phyloP scores from a whole-genome alignment of 2,888 invertebrate species.

The Cantharis flavilabris region DNA sequence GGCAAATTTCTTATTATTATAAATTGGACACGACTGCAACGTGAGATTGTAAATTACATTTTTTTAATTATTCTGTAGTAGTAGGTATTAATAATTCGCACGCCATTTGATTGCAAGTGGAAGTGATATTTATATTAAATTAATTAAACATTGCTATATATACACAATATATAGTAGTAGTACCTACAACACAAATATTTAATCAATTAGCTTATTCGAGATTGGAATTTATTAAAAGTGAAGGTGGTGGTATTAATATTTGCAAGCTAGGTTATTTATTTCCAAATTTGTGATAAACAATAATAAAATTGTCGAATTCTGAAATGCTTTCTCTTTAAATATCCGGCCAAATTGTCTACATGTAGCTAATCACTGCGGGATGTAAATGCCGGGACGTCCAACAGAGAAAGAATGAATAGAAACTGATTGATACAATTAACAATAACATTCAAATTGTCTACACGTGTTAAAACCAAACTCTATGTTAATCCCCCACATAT shows the following conservation, averaged over 20 bases:
- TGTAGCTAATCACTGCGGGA: conserved; percentile 41
- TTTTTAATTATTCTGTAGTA: not conserved
- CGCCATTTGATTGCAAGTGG: not conserved
- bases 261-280: not conserved
- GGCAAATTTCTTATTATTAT: not conserved
- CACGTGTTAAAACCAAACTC: conserved; percentile 34
- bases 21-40: not conserved
- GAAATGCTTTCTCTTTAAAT: conserved; percentile 15
- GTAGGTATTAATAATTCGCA: not conserved
- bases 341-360: conserved; percentile 31
- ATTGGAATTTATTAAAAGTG: not conserved
- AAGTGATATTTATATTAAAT: not conserved
- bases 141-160: not conserved
- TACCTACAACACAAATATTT: not conserved
- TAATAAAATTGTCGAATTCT: not conserved
- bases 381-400: conserved; percentile 41
- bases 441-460: conserved; percentile 49
- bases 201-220: not conserved
- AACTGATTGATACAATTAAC: conserved; percentile 52
- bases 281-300: not conserved
- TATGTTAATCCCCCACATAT: not conserved
- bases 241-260: not conserved
- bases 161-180: too few species aligned
- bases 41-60: not conserved
- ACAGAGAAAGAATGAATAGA: conserved; percentile 47